Conservation (phyloP, 2,113 vertebrate species). For the Mola mola region DNA sequence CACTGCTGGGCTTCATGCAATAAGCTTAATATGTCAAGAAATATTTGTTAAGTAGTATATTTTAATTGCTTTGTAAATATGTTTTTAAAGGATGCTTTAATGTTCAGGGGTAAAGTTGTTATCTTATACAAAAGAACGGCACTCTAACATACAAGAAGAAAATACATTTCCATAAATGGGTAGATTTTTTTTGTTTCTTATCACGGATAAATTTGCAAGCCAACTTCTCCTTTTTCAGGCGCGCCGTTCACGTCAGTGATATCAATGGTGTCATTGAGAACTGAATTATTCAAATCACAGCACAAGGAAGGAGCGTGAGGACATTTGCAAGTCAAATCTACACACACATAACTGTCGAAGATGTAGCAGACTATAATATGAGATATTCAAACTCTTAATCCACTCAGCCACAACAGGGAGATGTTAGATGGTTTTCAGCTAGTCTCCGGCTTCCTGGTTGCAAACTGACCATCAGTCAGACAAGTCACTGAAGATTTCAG, state of each 20-base stretch:
- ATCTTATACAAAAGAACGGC: too few species aligned
- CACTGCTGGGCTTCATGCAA: too few species aligned
- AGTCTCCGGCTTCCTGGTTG: conserved; percentile 13
- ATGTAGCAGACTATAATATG: neutral
- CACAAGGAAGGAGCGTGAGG: conserved; percentile 1
- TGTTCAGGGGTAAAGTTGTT: neutral
- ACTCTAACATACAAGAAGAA: neutral
- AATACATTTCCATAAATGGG: conserved; percentile 32
- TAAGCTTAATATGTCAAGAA: too few species aligned
- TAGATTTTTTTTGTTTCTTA: neutral
- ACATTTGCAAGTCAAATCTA: conserved; percentile 63
- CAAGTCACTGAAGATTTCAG: conserved; percentile 2
- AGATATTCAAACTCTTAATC: neutral
- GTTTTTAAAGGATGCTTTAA: too few species aligned
- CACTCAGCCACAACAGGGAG: neutral
- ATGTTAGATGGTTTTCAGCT: neutral
- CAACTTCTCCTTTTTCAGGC: conserved; percentile 34
- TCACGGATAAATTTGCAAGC: conserved; percentile 35
- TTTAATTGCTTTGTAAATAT: too few species aligned
- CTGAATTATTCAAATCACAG: conserved; percentile 57
- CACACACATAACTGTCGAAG: conserved; percentile 30
- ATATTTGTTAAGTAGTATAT: too few species aligned
- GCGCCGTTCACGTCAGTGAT: conserved; percentile 2
- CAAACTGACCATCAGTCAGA: neutral
- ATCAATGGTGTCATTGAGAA: conserved; percentile 44